Evolutionary conservation across 2,888 invertebrate species (phyloP).

Genomic region (Neelides folsomi): DNA sequence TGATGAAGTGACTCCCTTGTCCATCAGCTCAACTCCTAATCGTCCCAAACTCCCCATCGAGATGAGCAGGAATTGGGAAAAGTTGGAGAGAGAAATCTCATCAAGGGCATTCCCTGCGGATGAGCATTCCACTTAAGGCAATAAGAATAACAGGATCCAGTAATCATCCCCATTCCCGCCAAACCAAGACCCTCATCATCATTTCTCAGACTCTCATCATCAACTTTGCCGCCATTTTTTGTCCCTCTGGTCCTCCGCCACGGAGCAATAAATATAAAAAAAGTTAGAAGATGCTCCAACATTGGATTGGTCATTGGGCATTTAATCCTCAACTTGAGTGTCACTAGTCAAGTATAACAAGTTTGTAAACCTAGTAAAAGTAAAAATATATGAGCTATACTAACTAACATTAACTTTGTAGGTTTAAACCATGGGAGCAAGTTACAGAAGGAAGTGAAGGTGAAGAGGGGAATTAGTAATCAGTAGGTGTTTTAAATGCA

Average conservation of each 20-base stretch:
- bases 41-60: constrained; percentile 25
- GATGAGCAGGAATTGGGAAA: constrained; percentile 30
- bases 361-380: no score
- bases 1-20: constrained; percentile 25
- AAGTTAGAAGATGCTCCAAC: neutral
- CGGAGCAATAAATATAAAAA: constrained; percentile 1
- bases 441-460: no score
- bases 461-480: no score
- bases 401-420: no score
- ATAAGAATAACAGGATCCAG: constrained; percentile 3
- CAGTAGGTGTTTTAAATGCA: no score
- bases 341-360: no score
- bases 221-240: neutral
- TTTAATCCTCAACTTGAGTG: no score
- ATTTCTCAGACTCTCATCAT: neutral
- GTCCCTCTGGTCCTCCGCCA: neutral
- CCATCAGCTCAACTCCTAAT: constrained; percentile 26
- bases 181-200: neutral
- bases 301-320: no score
- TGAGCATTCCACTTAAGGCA: constrained; percentile 4
- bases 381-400: no score
- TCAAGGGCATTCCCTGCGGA: constrained; percentile 27
- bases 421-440: no score
- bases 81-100: constrained; percentile 31
- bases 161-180: neutral